phyloP scores from a whole-genome alignment of 2,797 vertebrate genomes.

The Onychomys torridus region DNA sequence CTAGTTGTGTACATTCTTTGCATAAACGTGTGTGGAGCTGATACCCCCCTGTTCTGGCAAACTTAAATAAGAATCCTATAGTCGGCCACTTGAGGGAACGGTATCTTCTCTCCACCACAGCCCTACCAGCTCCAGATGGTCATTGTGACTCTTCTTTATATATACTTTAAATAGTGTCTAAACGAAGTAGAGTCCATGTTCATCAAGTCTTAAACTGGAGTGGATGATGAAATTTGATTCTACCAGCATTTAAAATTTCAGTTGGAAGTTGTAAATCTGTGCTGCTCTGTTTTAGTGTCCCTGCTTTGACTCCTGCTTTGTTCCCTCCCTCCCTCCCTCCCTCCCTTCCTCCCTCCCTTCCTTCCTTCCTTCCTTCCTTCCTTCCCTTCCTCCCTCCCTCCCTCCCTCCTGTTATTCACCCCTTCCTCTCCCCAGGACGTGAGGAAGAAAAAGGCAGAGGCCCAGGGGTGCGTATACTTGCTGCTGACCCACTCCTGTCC shows the following conservation, averaged over 20 bases:
- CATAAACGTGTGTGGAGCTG: background rate
- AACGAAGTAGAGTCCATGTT: background rate
- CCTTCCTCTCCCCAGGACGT: background rate
- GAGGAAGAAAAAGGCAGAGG: background rate
- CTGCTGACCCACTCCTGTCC: background rate
- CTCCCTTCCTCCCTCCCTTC: background rate
- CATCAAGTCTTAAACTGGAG: background rate
- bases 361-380: background rate
- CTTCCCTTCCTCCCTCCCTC: background rate
- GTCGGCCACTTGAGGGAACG: background rate
- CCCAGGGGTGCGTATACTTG: background rate
- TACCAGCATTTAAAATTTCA: background rate
- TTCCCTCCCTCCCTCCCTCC: too few relatives aligned
- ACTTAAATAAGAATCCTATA: background rate
- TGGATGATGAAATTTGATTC: background rate
- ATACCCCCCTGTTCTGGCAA: background rate
- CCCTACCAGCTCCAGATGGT: background rate
- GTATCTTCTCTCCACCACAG: background rate
- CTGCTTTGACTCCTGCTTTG: background rate
- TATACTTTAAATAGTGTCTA: background rate
- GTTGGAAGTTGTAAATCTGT: background rate
- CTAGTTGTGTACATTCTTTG: background rate
- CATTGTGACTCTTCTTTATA: background rate
- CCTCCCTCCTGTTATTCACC: too few relatives aligned
- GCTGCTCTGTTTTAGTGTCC: background rate